Percentiles rank a stretch among this genome's conserved stretches.
Conservation (phyloP, 2,113 vertebrate species). For the Grallaria varia region DNA sequence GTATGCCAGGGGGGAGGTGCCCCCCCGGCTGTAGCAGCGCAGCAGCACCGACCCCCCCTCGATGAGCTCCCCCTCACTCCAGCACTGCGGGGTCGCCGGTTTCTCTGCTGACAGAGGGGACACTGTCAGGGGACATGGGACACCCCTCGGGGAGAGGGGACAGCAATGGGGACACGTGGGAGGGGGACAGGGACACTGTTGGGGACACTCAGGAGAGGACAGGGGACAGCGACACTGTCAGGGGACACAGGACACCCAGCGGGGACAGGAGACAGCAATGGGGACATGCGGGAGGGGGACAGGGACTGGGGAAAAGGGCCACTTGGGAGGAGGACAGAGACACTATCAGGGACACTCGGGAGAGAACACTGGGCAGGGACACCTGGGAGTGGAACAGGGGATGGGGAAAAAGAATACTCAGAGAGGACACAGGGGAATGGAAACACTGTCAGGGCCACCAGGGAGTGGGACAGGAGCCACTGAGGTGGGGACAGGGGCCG, state of each 20-base stretch:
- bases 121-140: not conserved
- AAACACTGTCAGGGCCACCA: not conserved
- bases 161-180: not conserved
- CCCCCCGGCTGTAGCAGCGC: slow-evolving; percentile 75
- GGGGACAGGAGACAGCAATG: not conserved
- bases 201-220: no score
- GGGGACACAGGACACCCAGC: rapidly evolving
- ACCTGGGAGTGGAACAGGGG: no score
- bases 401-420: not conserved
- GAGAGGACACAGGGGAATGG: not conserved
- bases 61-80: slow-evolving; percentile 77
- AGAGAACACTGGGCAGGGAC: no score
- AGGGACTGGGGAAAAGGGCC: no score
- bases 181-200: not conserved
- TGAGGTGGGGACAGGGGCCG: not conserved
- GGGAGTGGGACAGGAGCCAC: not conserved
- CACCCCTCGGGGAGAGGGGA: no score
- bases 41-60: slow-evolving; percentile 73
- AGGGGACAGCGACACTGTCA: not conserved
- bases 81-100: slow-evolving; percentile 82
- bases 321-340: not conserved
- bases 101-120: slow-evolving; percentile 65
- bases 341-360: not conserved
- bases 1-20: slow-evolving; percentile 79
- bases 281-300: not conserved